Evolutionary conservation across 2,888 invertebrate genomes (phyloP).

Genomic region (Tipula confusa): DNA sequence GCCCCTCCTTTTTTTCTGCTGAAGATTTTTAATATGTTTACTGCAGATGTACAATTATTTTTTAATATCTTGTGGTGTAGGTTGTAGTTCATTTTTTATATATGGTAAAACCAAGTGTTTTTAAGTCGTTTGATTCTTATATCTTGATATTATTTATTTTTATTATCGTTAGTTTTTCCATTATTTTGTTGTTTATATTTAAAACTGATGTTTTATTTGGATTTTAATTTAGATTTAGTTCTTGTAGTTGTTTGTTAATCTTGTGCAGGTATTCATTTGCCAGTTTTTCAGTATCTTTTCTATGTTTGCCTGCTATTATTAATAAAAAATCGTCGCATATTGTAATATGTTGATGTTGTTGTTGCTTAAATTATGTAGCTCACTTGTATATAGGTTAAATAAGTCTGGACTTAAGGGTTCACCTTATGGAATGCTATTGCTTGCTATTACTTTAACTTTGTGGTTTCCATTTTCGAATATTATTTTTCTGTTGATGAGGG

Average conservation of each 20-base stretch:
- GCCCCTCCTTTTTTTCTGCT: neutral
- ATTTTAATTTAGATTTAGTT: neutral
- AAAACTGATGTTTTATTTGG: neutral
- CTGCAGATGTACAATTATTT: neutral
- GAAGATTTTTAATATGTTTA: neutral
- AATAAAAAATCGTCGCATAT: neutral
- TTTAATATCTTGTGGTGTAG: neutral
- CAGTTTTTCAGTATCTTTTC: neutral
- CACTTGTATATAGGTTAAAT: neutral
- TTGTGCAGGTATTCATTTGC: neutral
- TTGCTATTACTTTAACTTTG: neutral
- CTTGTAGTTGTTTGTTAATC: no score
- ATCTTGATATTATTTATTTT: neutral
- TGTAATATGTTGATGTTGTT: neutral
- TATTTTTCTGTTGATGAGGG: neutral
- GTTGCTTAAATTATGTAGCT: neutral
- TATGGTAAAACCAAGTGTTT: neutral
- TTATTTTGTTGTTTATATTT: neutral
- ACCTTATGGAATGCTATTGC: neutral
- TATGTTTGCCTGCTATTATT: no score
- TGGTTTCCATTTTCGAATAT: neutral
- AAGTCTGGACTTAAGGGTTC: neutral
- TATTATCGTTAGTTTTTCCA: neutral
- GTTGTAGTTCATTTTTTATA: neutral
- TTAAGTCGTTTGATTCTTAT: neutral